Evolutionary conservation across 2,797 vertebrate genomes (phyloP).

Genomic region (Tokudaia tokunoshimensis): DNA sequence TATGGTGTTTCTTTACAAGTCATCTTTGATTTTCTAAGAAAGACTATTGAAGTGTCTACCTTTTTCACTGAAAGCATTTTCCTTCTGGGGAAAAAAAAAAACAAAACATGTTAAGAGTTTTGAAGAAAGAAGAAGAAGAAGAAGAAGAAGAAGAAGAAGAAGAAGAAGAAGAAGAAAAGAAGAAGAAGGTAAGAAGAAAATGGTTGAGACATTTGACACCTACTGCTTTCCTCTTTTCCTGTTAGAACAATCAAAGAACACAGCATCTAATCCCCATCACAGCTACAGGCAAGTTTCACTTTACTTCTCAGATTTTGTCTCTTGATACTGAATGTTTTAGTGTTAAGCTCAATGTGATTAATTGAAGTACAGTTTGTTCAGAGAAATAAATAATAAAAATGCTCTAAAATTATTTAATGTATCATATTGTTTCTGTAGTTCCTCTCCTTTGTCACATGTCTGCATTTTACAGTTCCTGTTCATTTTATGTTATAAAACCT

Average conservation of each 20-base stretch:
- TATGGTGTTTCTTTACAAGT: conserved; percentile 42
- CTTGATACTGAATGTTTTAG: neutral
- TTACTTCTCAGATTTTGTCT: neutral
- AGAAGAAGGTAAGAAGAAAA: too few species aligned
- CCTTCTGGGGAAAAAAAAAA: neutral
- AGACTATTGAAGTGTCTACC: conserved; percentile 29
- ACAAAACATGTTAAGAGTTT: neutral
- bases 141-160: too few species aligned
- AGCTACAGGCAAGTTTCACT: neutral
- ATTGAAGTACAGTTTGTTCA: neutral
- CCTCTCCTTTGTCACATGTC: neutral
- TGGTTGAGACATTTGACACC: neutral
- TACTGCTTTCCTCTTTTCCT: neutral
- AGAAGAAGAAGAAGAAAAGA: too few species aligned
- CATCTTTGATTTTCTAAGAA: conserved; percentile 65
- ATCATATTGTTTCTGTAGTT: neutral
- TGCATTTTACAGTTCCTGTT: neutral
- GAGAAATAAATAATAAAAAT: neutral
- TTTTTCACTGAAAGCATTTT: conserved; percentile 33
- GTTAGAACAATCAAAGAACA: neutral
- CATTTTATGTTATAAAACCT: neutral
- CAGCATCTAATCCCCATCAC: neutral
- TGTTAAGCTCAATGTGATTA: neutral
- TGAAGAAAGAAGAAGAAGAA: neutral
- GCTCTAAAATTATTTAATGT: neutral